These are phyloP conservation scores for Amphipyra berbera DNA, from an alignment of 2,888 invertebrate genomes.

Conservation along the genomic window DNA sequence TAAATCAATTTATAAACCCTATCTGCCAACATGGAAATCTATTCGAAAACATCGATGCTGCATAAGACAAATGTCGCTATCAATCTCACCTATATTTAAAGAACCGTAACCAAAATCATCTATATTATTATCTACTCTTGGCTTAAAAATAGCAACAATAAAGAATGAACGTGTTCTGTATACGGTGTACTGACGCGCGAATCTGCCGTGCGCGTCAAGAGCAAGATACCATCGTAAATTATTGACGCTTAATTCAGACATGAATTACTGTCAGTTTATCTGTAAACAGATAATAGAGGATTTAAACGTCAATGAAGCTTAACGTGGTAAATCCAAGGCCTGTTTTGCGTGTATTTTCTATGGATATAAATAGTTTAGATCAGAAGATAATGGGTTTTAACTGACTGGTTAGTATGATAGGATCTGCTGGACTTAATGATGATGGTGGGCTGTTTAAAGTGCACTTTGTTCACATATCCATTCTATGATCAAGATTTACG, in stretches of 20 bases:
- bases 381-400: conserved; percentile 17
- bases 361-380: conserved; percentile 10
- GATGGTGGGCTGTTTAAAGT: background rate
- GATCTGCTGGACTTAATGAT: conserved; percentile 5
- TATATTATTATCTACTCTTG: conserved; percentile 5
- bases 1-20: too few relatives aligned
- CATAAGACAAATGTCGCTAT: too few relatives aligned
- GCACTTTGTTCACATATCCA: too few relatives aligned
- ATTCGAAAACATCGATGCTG: too few relatives aligned
- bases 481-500: too few relatives aligned
- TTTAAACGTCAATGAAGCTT: conserved; percentile 35
- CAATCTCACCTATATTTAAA: too few relatives aligned
- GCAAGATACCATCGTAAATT: conserved; percentile 36
- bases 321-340: conserved; percentile 8
- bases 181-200: conserved; percentile 42
- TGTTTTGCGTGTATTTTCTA: conserved; percentile 21
- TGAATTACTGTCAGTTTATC: conserved; percentile 41
- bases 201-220: conserved; percentile 24
- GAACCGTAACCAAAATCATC: too few relatives aligned
- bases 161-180: conserved; percentile 17
- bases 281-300: conserved; percentile 29
- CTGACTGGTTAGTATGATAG: background rate
- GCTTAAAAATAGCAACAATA: conserved; percentile 37
- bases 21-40: too few relatives aligned
- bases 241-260: conserved; percentile 30